Evolutionary conservation across 2,113 vertebrate genomes (phyloP), one percentile per base, ranked within the genome.

Genomic region (Ceratotherium simum): DNA sequence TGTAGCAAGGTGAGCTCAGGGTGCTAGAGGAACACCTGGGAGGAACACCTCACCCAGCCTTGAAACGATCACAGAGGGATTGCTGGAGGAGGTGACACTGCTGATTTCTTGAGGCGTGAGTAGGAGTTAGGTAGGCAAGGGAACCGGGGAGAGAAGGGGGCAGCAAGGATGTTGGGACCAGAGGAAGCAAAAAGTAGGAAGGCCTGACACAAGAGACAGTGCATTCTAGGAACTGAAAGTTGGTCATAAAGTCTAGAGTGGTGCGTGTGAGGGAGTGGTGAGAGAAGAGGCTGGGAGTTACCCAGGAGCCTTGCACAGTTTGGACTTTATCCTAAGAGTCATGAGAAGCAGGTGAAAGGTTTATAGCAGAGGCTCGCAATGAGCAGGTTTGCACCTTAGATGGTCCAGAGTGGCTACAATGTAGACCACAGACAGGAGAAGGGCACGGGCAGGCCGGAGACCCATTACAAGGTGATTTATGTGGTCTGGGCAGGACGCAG

Each of bases 181-280:
- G 96, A 85, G 36, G 36, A 89, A 91, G 75, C 42, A 29, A 46
- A 80, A 93, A 75, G 64, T 8, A 67, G 90, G 42, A 84, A 92
- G 79, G 48, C n/a, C 89, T 14, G 17, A 91, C 54, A 8, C 25
- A 76, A 84, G 56, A 12, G 13, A 75, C 5, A 0, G 10, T 12
- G 91, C 79, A 73, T 75, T 95, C 90, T 82, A 96, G 95, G 96
- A 98, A 91, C 93, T 83, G 89, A 93, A 95, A 60, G 4, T 51
- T 72, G 72, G 27, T 67, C 62, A 29, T 29, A 2, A 31, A 67
- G 36, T 90, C 51, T 69, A 51, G 72, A 80, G 46, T 21, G 5
- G 27, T 92, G 39, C 29, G 14, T 31, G 18, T 76, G 51, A 64
- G 6, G 25, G 23, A 39, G 8, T 39, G n/a, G 18, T 7, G 7